phyloP scores from a whole-genome alignment of 2,113 vertebrate species.

The Hippocampus comes region DNA sequence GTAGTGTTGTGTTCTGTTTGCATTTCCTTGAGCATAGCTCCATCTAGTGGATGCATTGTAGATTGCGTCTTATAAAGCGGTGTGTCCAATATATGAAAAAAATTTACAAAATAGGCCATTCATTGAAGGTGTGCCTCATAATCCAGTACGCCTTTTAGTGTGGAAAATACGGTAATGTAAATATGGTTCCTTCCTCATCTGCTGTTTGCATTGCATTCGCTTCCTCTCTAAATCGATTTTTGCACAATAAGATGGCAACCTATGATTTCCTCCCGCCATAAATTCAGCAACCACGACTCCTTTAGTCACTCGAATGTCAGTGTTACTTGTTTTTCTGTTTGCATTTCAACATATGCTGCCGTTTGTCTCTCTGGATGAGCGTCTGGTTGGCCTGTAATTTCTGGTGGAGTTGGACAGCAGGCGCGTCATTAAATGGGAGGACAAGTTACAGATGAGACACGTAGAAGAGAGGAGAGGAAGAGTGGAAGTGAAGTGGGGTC shows the following conservation, averaged over 20 bases:
- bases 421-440: slow-evolving; percentile 15
- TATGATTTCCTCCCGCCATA: not conserved
- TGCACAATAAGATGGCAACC: not conserved
- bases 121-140: no score
- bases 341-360: not conserved
- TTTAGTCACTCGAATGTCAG: not conserved
- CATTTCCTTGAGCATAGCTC: no score
- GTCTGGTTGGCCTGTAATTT: not conserved
- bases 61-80: no score
- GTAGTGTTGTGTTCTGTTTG: no score
- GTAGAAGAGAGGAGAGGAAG: slow-evolving; percentile 14
- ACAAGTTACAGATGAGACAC: slow-evolving; percentile 19
- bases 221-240: not conserved
- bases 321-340: not conserved
- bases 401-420: not conserved
- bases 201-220: not conserved
- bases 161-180: no score
- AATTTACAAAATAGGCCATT: no score
- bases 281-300: not conserved
- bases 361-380: not conserved
- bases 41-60: no score
- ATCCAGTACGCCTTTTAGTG: no score
- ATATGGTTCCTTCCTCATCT: not conserved
- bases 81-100: no score
- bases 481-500: slow-evolving; percentile 40